Base-by-base conservation (phyloP, 2,113 vertebrate species). In the Gopherus evgoodei region DNA sequence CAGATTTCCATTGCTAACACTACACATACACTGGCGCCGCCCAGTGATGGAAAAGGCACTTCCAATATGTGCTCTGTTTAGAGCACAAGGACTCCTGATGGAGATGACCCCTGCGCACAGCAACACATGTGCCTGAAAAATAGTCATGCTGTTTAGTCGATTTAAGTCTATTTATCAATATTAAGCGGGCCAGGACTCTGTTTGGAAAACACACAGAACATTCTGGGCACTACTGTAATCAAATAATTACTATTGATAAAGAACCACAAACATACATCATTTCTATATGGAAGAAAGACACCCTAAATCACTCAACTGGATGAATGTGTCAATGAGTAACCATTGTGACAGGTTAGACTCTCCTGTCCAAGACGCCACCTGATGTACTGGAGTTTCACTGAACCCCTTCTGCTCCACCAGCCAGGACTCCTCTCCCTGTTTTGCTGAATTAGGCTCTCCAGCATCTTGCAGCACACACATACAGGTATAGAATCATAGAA, bases 281-380 rank as follows among this genome's bases (percentile, higher is more conserved):
- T 69, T 69, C 35, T 17, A 21, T 29, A 69, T 38, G 65, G 65
- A 65, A 62, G 29, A 62, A 62, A 62, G 57, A 29, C 29, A 62
- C 57, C 27, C 12, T 62, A 12, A 62, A 31, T 27, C 25, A 3
- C n/a, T 52, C 31, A n/a, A 35, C 35, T n/a, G 49, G 38, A 56
- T 0, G 0, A 0, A 0, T 44, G 50, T 52, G 31, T 31, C 27
- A 25, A 25, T 59, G 47, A 19, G 49, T 31, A 86, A 56, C 52
- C 17, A 53, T 53, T 53, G 52, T 53, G 52, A 53, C 6, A 2
- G 19, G 52, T 53, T 53, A 53, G 52, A 53, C 52, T 53, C 17
- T 19, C 52, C 19, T 53, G 52, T 53, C 17, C 6, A 19, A 53
- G 52, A 53, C 21, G 52, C 17, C 17, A 53, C 17, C 19, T 21